These are phyloP conservation scores for Climacteris rufus DNA, from an alignment of 2,113 vertebrate genomes.

Conservation along the genomic window DNA sequence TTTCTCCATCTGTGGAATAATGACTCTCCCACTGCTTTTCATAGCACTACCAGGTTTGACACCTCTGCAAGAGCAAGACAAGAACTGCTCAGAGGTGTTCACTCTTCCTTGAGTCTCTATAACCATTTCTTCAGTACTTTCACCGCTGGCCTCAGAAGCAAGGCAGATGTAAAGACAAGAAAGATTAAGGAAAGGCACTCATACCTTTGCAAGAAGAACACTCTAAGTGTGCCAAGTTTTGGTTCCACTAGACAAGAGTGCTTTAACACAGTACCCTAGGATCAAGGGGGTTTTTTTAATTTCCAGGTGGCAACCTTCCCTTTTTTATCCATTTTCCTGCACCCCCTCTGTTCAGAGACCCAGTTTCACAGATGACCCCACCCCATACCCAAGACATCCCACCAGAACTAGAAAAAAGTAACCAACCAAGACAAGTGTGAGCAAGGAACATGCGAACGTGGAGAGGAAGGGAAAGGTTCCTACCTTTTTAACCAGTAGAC, in stretches of 20 bases:
- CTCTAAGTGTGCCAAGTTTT: too few relatives aligned
- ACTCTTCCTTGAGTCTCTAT: neutral
- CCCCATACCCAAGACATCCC: neutral
- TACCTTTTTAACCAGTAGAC: neutral
- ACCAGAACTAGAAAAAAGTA: neutral
- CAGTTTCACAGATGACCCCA: neutral
- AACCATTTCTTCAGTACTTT: neutral
- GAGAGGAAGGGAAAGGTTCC: neutral
- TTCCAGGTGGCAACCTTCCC: neutral
- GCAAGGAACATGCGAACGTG: neutral
- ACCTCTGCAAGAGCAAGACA: neutral
- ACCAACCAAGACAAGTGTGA: neutral
- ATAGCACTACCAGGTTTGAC: neutral
- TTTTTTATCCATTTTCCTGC: neutral
- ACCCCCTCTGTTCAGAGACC: neutral
- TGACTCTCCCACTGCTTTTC: neutral
- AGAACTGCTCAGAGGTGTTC: neutral
- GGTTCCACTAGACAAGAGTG: neutral
- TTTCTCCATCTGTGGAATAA: neutral
- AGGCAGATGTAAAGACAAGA: neutral
- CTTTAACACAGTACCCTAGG: neutral
- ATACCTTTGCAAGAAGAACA: neutral
- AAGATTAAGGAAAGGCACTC: neutral
- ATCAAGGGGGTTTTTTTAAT: rapidly evolving
- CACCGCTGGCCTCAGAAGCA: neutral